These are phyloP conservation scores for Vanacampus margaritifer DNA, from an alignment of 2,113 vertebrate species.

Conservation along the genomic window DNA sequence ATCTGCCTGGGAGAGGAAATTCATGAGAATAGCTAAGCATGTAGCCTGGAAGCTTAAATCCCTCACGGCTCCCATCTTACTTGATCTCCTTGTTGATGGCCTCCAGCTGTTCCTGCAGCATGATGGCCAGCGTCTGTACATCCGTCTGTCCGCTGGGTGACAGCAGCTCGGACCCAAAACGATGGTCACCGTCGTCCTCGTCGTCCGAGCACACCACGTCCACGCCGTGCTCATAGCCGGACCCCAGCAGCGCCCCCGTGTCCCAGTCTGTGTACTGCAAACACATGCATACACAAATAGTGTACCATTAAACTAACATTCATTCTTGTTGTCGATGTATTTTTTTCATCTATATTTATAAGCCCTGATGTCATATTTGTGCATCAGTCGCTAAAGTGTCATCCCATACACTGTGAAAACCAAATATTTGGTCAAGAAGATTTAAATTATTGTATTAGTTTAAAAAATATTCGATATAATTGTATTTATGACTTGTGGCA, in stretches of 20 bases:
- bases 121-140: slow-evolving; percentile 88
- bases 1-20: slow-evolving; percentile 74
- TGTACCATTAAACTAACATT: neutral
- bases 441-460: too few relatives aligned
- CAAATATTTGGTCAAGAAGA: too few relatives aligned
- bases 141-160: slow-evolving; percentile 89
- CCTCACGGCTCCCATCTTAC: slow-evolving; percentile 60
- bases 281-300: neutral
- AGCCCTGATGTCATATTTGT: too few relatives aligned
- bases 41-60: neutral
- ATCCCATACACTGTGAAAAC: too few relatives aligned
- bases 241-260: slow-evolving; percentile 70
- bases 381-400: too few relatives aligned
- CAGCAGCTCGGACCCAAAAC: slow-evolving; percentile 83
- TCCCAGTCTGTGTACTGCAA: slow-evolving; percentile 83
- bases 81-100: slow-evolving; percentile 95
- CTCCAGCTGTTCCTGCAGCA: slow-evolving; percentile 92
- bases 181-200: slow-evolving; percentile 80
- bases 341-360: neutral
- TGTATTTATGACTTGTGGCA: too few relatives aligned
- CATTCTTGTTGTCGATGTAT: neutral
- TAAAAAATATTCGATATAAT: too few relatives aligned
- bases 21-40: neutral
- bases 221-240: slow-evolving; percentile 77
- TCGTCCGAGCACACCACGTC: slow-evolving; percentile 81